Evolutionary conservation across 2,797 vertebrate genomes (phyloP).

Genomic region (Aulostomus chinensis): DNA sequence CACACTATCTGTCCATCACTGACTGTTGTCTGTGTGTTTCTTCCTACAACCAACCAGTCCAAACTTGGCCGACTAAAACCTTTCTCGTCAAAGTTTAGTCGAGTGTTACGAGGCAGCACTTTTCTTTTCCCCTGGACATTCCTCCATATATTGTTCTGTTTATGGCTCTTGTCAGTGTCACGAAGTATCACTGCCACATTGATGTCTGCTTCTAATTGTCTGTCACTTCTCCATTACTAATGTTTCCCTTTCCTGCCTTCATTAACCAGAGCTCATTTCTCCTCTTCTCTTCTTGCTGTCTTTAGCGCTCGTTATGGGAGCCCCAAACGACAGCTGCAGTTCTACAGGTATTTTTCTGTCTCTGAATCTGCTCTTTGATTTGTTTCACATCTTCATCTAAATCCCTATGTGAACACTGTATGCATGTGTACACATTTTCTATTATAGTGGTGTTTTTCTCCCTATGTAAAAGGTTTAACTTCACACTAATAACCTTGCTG

Average conservation of each 20-base stretch:
- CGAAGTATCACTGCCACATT: not conserved
- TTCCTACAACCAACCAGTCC: no score
- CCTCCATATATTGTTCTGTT: not conserved
- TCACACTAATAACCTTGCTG: conserved; percentile 46
- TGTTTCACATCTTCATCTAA: no score
- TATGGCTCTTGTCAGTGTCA: not conserved
- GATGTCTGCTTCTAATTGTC: conserved; percentile 16
- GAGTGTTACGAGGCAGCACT: no score
- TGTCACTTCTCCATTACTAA: conserved; percentile 47
- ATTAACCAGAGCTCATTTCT: conserved; percentile 59
- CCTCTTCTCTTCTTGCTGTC: conserved; percentile 79
- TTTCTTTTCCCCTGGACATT: no score
- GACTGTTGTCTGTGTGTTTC: no score
- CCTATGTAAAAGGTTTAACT: no score
- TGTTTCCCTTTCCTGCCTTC: conserved; percentile 43
- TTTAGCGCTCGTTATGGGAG: conserved; percentile 98
- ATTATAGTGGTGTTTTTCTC: no score
- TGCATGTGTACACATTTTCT: not conserved
- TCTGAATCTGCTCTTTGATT: conserved; percentile 6
- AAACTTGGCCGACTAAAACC: no score
- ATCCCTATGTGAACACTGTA: no score
- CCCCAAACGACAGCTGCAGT: conserved; percentile 99
- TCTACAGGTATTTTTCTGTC: conserved; percentile 94
- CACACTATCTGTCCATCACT: no score
- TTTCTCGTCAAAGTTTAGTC: no score